Percentiles rank a stretch among this genome's conserved stretches.
These are phyloP conservation scores for Metacarcinus magister DNA, from an alignment of 2,888 invertebrate species.

Conservation along the genomic window DNA sequence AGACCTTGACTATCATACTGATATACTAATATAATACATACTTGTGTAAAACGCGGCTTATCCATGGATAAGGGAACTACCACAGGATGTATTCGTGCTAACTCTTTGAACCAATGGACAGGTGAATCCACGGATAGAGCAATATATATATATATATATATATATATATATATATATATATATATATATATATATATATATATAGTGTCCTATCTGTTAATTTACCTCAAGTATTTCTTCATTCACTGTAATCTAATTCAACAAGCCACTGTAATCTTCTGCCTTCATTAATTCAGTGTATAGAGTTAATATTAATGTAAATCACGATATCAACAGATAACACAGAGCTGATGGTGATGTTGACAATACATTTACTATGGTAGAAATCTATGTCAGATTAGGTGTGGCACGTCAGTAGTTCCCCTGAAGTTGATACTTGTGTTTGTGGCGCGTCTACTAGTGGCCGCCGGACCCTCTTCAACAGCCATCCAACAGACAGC, in stretches of 20 bases:
- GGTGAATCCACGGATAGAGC: background rate
- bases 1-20: background rate
- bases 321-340: background rate
- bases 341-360: background rate
- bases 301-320: slow-evolving; percentile 3
- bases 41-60: background rate
- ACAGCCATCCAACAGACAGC: background rate
- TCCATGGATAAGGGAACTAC: background rate
- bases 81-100: background rate
- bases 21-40: background rate
- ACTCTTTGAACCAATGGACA: background rate
- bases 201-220: too few species aligned
- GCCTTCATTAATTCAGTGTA: slow-evolving; percentile 9
- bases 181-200: slow-evolving; percentile 69
- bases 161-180: slow-evolving; percentile 64
- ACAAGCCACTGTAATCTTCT: background rate
- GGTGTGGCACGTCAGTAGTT: background rate
- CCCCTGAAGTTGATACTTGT: background rate
- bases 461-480: background rate
- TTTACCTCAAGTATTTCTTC: background rate
- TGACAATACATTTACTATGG: background rate
- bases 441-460: background rate
- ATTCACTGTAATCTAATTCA: background rate
- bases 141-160: background rate
- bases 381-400: background rate